Base-by-base conservation (phyloP, 1,140 invertebrate genomes). In the Araneus ventricosus region DNA sequence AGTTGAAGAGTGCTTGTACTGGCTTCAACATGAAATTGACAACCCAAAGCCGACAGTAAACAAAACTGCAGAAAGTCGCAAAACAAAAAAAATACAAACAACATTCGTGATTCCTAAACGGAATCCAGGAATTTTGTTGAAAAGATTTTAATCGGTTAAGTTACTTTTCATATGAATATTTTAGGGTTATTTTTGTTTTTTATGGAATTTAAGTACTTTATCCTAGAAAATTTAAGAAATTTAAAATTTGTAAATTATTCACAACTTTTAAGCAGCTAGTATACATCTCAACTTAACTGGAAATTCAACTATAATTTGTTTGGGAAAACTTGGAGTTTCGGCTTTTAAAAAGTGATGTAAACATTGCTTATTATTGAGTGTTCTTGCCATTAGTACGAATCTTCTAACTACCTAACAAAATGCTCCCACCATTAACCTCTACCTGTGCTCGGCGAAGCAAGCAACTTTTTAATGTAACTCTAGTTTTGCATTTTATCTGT, bases 1-100 rank as follows among this genome's bases (percentile, higher is more conserved):
- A n/a, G n/a, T n/a, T n/a, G n/a, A n/a, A n/a, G n/a, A n/a, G n/a
- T n/a, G n/a, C n/a, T n/a, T n/a, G n/a, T n/a, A n/a, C n/a, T n/a
- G n/a, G n/a, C n/a, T n/a, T n/a, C n/a, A n/a, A n/a, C 20, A 37
- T 52, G 24, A 37, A 87, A 87, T 87, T 61, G 85, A 84, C 82
- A 52, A 41, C 82, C n/a, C 34, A 52, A 84, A 84, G 80, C 82
- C 39, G 82, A 84, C 82, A 52, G 45, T 84, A 84, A 45, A 84
- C 82, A 84, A 84, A 84, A 84, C 39, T 30, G 45, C n/a, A 84
- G 27, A 57, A 79, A 84, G 45, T 75, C 20, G 5, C 10, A 75
- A 37, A 37, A 75, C 30, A 75, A 34, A 37, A 34, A 37, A 75
- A 75, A n/a, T n/a, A n/a, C 8, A 75, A 75, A 75, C 14, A 45